These are phyloP conservation scores for Apodemia duryi DNA, from an alignment of 2,888 invertebrate species.

Conservation along the genomic window DNA sequence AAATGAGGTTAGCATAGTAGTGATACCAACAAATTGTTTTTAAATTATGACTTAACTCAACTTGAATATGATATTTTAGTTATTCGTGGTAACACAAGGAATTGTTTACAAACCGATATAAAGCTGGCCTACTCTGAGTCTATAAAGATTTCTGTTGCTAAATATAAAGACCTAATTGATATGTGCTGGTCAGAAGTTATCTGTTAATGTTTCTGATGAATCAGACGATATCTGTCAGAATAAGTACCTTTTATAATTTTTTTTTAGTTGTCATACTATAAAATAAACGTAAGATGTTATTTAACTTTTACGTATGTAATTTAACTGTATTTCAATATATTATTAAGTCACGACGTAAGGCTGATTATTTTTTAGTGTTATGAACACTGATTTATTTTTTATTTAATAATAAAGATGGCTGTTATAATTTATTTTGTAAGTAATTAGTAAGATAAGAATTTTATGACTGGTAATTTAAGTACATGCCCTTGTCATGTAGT, in stretches of 20 bases:
- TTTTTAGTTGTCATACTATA: constrained; percentile 6
- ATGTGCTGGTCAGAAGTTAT: too few species aligned
- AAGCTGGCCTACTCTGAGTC: constrained; percentile 22
- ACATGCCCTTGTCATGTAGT: neutral
- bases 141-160: constrained; percentile 2
- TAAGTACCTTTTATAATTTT: constrained; percentile 16
- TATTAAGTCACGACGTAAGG: neutral
- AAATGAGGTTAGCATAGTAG: constrained; percentile 25
- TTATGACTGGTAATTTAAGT: neutral
- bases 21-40: constrained; percentile 29
- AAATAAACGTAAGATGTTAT: neutral
- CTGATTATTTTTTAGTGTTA: neutral
- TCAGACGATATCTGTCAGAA: constrained; percentile 19
- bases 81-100: constrained; percentile 17
- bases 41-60: constrained; percentile 21
- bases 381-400: neutral
- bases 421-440: neutral
- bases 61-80: constrained; percentile 25
- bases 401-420: neutral
- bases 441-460: constrained; percentile 1
- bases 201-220: constrained; percentile 20
- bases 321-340: neutral
- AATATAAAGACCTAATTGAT: constrained; percentile 2
- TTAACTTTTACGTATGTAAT: neutral
- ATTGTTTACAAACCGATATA: constrained; percentile 22